Base-by-base conservation (phyloP, 2,113 vertebrate species). In the Calyptomena viridis region DNA sequence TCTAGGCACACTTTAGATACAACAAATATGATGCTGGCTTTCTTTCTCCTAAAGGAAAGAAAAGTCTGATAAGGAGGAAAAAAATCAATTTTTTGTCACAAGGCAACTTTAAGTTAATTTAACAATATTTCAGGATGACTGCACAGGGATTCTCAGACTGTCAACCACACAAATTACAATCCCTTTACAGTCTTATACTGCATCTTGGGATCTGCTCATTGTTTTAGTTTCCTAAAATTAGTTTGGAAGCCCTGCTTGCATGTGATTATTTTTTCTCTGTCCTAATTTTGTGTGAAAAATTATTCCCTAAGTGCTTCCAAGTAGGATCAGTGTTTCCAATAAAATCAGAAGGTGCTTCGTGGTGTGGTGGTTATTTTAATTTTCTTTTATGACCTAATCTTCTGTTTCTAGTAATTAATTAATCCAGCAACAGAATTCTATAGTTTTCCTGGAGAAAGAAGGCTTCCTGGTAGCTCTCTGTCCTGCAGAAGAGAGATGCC, bases 101-200 rank as follows among this genome's bases (percentile, higher is more conserved):
- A 91, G 35, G 30, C 62, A 84, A 66, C 46, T 83, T 84, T 49
- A 73, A 90, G 59, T 79, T 93, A 87, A 95, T 82, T 90, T 94
- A 86, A 58, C 83, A 86, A 42, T 74, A 84, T 89, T 94, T 95
- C 95, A 94, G 64, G 89, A 82, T 67, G 55, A 73, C 24, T 91
- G 74, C 63, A 87, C 35, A 46, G 23, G n/a, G 39, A 82, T 87
- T 75, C 66, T 89, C n/a, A 91, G 37, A n/a, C 44, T 53, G 37
- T 35, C 91, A 85, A 3, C 39, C 20, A 64, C 11, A 79, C 4
- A 68, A 74, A 28, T 76, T 69, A 62, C 30, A 50, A 76, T 69
- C 71, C 69, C 75, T 86, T 94, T 77, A 83, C 40, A 62, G 53
- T 53, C 50, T 58, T 46, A 35, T 2, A n/a, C n/a, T 66, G 74